Conservation (phyloP, 1,140 invertebrate genomes). For the Hylaeus anthracinus region DNA sequence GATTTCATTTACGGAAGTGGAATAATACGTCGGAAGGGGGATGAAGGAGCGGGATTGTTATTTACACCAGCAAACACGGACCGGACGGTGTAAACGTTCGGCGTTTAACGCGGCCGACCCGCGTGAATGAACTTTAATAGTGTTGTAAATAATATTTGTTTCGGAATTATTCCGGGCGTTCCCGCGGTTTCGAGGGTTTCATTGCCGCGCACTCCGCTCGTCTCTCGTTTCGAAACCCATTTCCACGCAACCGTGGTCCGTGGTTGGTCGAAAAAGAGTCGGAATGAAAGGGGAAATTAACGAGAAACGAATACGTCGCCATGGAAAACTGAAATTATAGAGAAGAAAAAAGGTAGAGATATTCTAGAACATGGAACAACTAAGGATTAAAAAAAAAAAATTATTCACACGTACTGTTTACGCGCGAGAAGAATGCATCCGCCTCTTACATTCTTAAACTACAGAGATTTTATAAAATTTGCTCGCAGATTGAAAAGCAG, state of each 20-base stretch:
- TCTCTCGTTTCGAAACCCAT: neutral
- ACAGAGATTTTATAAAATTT: no score
- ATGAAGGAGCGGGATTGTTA: slow-evolving; percentile 27
- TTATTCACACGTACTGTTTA: neutral
- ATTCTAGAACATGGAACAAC: no score
- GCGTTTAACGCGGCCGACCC: slow-evolving; percentile 7
- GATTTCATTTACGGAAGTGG: slow-evolving; percentile 19
- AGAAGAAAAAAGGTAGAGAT: no score
- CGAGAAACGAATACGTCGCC: no score
- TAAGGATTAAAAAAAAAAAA: no score
- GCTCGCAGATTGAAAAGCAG: no score
- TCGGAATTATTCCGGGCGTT: slow-evolving; percentile 26
- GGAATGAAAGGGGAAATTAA: no score
- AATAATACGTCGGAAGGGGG: neutral
- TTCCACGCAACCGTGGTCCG: neutral
- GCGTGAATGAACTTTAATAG: slow-evolving; percentile 40
- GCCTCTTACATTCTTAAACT: no score
- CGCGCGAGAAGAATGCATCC: neutral
- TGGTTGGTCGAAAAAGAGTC: neutral
- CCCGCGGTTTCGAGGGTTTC: neutral
- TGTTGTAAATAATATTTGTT: slow-evolving; percentile 41
- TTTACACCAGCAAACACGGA: slow-evolving; percentile 4
- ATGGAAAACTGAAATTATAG: no score
- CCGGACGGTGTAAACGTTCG: neutral
- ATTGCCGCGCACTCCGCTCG: neutral